Evolutionary conservation across 1,140 invertebrate species (phyloP), one percentile per base, ranked within the genome.

Genomic region (Brachionus rotundiformis): DNA sequence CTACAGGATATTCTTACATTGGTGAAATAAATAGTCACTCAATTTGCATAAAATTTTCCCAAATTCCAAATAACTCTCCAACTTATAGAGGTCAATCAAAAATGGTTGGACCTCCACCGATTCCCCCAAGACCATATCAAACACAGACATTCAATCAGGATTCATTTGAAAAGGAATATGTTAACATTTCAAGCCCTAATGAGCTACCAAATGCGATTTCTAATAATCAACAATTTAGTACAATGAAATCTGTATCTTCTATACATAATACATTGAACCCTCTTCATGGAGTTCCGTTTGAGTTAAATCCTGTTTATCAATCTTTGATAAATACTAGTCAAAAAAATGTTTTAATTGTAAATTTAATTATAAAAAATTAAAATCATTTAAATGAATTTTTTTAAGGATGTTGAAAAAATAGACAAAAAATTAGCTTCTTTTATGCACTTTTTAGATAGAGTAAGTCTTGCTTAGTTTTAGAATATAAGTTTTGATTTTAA

Each of bases 21-120:
- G 76, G 76, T 36, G 76, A 79, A 39, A 54, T 79, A 13, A 79
- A 79, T 63, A 19, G 47, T 39, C 76, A 79, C n/a, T 79, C 76
- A 39, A 79, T 79, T 13, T 79, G 76, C 16, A 79, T 79, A 10
- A 79, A 59, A 5, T 59, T 79, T 59, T 79, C 76, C 10, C 76
- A 63, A 59, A 79, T 79, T 5, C 47, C 76, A 1, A 63, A 54
- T 19, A 79, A 54, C n/a, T 39, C 47, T 25, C 47, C 76, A 13
- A 36, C 44, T 0, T 33, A 10, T 41, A 25, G n/a, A 31, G 13
- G 31, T 31, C 39, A 49, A 44, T 8, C 29, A 5, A 54, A 39
- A 36, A 19, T 8, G 41, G n/a, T 23, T 1, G 36, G 49, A 11
- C 47, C 76, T 5, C 76, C 76, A 27, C 76, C 76, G 8, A 16